Evolutionary conservation across 2,797 vertebrate species (phyloP).

Genomic region (Apogon talboti): DNA sequence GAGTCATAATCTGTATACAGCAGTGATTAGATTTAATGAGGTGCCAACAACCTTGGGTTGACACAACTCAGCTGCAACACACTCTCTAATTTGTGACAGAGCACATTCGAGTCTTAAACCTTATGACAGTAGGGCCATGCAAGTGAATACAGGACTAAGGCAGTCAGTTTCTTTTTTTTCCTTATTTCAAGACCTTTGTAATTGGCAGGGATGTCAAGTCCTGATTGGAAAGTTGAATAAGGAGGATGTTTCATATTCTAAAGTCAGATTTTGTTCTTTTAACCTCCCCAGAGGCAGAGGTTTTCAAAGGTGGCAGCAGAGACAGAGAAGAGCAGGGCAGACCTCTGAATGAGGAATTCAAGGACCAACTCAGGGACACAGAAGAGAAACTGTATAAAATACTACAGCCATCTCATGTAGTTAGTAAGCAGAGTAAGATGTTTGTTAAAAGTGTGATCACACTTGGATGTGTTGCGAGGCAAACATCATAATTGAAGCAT

Average conservation of each 20-base stretch:
- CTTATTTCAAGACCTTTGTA: constrained; percentile 25
- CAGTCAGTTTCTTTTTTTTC: background rate
- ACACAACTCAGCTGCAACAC: constrained; percentile 44
- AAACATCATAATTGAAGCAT: too few species aligned
- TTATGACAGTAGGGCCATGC: constrained; percentile 20
- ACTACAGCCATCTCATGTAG: background rate
- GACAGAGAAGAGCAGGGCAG: constrained; percentile 26
- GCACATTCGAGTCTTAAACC: constrained; percentile 14
- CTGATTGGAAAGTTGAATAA: constrained; percentile 20
- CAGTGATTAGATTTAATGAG: constrained; percentile 71
- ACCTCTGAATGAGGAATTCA: constrained; percentile 1
- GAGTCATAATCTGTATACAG: constrained; percentile 62
- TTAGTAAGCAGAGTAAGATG: constrained; percentile 2
- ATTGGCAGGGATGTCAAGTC: constrained; percentile 41
- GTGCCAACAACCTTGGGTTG: constrained; percentile 65
- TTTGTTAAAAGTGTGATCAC: background rate
- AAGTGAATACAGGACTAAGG: constrained; percentile 34
- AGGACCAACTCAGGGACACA: constrained; percentile 6
- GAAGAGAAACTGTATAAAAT: constrained; percentile 20
- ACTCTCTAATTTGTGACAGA: constrained; percentile 44
- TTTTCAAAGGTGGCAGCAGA: constrained; percentile 48
- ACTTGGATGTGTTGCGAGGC: too few species aligned
- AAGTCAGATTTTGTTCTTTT: constrained; percentile 35
- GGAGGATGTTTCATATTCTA: constrained; percentile 42
- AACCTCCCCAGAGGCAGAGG: constrained; percentile 17